Base-by-base conservation (phyloP, 2,888 invertebrate genomes). In the Philhelius pedissequus region DNA sequence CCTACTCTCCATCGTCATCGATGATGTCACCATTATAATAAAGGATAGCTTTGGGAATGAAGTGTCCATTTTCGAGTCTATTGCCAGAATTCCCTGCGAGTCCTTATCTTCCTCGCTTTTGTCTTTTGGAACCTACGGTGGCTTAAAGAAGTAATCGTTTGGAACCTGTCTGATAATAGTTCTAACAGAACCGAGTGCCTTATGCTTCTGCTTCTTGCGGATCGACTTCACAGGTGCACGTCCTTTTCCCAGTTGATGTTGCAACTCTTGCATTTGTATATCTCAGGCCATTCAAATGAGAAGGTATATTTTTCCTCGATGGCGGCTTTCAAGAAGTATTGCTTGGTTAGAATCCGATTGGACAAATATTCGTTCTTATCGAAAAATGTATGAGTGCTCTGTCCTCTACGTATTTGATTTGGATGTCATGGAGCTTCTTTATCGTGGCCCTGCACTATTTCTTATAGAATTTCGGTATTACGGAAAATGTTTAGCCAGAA, bases 181-280 rank as follows among this genome's bases (percentile, higher is more conserved):
- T 89, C 98, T 95, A 79, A 97, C 96, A 0, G 97, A 96, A 62
- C 98, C 98, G 86, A 97, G 95, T 50, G 97, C 97, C 94, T 99
- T 99, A 92, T 99, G 99, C 92, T 99, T 99, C 93, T 99, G 99
- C 92, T 98, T 98, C 94, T 99, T 99, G 91, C 97, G 97, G 86
- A 99, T 96, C 38, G 96, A 96, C 93, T 99, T 99, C 62, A 98
- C 94, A 99, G 96, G 91, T 99, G 98, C 93, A 98, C 99, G 88
- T 97, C 97, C 90, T 98, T 97, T 89, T 97, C 96, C 99, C 99
- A 99, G 91, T 98, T 96, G 88, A 99, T 99, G 86, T 94, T 94
- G 90, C 98, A 98, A 20, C 99, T 98, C 88, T 89, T 89, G 87
- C 92, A 92, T 86, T 92, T 92, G 74, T 89, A 91, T 66, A 99